phyloP scores from a whole-genome alignment of 2,113 vertebrate species.

The Lepisosteus osseus region DNA sequence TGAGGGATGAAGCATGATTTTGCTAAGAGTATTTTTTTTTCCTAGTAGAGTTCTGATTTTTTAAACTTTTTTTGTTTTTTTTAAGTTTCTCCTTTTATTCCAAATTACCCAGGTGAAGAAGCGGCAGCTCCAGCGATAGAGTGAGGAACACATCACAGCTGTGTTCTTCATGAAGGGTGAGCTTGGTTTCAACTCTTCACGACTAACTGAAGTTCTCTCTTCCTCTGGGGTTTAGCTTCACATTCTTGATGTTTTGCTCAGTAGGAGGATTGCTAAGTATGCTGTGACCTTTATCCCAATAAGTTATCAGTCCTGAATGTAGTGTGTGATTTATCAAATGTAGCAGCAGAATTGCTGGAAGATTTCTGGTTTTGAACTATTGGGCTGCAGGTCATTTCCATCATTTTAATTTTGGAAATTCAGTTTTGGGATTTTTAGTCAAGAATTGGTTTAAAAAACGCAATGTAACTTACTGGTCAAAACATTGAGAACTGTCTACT shows the following conservation, averaged over 20 bases:
- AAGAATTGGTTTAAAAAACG: not conserved
- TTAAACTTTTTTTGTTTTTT: conserved; percentile 39
- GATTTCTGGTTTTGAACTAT: not conserved
- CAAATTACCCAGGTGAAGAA: conserved; percentile 71
- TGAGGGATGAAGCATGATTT: conserved; percentile 17
- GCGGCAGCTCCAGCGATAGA: conserved; percentile 62
- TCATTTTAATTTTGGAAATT: not conserved
- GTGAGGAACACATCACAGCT: conserved; percentile 64
- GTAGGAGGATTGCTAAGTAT: conserved; percentile 11
- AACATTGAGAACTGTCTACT: conserved; percentile 21
- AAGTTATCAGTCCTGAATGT: not conserved
- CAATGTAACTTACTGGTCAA: conserved; percentile 22
- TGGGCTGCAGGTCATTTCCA: not conserved
- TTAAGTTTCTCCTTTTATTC: conserved; percentile 70
- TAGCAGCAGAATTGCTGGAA: not conserved
- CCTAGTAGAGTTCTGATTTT: conserved; percentile 20
- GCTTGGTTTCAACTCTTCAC: conserved; percentile 58
- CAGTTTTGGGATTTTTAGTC: not conserved
- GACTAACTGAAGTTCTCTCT: conserved; percentile 24
- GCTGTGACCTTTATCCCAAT: not conserved
- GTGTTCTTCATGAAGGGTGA: conserved; percentile 69
- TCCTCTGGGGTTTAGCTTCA: conserved; percentile 29
- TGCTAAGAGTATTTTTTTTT: conserved; percentile 4
- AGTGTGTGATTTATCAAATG: not conserved
- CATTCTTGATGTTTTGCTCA: conserved; percentile 27